Evolutionary conservation across 2,797 vertebrate genomes (phyloP).

Genomic region (Gallinago stenura): DNA sequence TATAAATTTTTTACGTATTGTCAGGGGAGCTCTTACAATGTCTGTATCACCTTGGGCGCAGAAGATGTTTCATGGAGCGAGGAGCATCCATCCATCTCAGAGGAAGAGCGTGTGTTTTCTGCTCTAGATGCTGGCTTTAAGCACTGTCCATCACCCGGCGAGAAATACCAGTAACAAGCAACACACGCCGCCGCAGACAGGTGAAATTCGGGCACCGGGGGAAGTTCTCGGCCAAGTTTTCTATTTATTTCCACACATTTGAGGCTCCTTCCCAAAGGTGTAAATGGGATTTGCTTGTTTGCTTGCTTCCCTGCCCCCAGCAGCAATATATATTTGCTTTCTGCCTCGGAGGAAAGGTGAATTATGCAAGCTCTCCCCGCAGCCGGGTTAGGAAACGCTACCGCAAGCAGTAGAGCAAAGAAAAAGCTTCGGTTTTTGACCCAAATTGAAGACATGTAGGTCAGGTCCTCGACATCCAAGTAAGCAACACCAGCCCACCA

Average conservation of each 20-base stretch:
- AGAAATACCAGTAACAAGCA: not conserved
- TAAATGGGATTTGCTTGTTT: not conserved
- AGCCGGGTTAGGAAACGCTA: not conserved
- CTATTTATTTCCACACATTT: not conserved
- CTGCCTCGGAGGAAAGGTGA: not conserved
- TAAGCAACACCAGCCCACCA: accelerated
- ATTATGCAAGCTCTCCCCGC: not conserved
- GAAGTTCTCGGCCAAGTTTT: not conserved
- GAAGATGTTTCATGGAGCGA: not conserved
- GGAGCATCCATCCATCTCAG: not conserved
- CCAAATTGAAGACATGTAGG: not conserved
- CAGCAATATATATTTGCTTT: not conserved
- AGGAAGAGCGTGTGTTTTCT: not conserved
- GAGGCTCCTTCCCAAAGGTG: not conserved
- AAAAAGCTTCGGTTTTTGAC: not conserved
- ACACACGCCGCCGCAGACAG: accelerated
- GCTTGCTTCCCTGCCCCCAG: not conserved
- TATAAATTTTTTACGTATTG: not conserved
- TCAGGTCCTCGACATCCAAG: not conserved
- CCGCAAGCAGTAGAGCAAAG: not conserved
- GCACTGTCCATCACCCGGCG: not conserved
- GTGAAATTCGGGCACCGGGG: accelerated
- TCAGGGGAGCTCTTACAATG: conserved; percentile 30
- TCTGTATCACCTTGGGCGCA: conserved; percentile 30
- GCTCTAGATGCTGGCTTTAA: not conserved